Evolutionary conservation across 2,888 invertebrate species (phyloP), one percentile per base, ranked within the genome.

Genomic region (Ceratothoa steindachneri): DNA sequence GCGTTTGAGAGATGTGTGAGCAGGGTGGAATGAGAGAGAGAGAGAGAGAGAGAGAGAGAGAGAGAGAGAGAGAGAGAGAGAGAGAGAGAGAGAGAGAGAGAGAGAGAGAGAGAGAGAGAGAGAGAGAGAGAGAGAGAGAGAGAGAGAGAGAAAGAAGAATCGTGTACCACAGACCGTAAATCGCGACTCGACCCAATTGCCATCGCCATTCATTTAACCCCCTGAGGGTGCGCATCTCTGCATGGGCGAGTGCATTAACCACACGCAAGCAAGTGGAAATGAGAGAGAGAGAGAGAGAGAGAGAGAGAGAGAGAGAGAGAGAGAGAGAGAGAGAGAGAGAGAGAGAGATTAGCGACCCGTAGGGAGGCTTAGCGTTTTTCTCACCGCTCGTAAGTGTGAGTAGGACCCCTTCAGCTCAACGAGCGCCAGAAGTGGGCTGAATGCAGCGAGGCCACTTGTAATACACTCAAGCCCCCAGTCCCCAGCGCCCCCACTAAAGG

Each of bases 241-340:
- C n/a, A n/a, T n/a, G n/a, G n/a, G n/a, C n/a, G n/a, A n/a, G n/a
- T n/a, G n/a, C n/a, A n/a, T n/a, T n/a, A n/a, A n/a, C n/a, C 27
- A 51, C 19, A 27, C n/a, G 30, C 31, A 30, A 72, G 67, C 31
- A 51, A 69, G 69, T 84, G 83, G 82, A 84, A 84, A 84, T 84
- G 84, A 84, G 84, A 84, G 83, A 84, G 83, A 83, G 84, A 76
- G 77, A 68, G 65, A 75, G 77, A 75, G 69, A 80, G 80, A 74
- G 80, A 80, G 78, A 78, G 79, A 78, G 75, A 64, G 30, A 73
- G 73, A 72, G 67, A 65, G 71, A 55, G 41, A 71, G 64, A 68
- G 69, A 52, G 64, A 65, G 66, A 52, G 31, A 52, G 29, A 72
- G 51, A 41, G 53, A 60, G 66, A 65, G 52, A 64, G 53, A 66